phyloP scores from a whole-genome alignment of 2,113 vertebrate genomes.

The Genyomyrus donnyi region DNA sequence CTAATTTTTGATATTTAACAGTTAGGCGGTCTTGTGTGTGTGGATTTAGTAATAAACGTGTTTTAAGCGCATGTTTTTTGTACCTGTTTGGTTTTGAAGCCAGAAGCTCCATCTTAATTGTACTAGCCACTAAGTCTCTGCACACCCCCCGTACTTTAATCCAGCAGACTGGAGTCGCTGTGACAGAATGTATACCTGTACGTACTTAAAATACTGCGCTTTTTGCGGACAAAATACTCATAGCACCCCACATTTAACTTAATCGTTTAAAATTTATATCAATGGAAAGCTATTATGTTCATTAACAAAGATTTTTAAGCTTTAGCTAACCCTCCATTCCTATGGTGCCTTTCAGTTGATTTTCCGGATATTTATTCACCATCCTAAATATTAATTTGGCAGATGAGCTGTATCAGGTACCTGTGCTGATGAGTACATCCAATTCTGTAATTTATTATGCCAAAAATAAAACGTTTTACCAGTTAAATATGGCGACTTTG shows the following conservation, averaged over 20 bases:
- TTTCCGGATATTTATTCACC: not conserved
- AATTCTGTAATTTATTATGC: not conserved
- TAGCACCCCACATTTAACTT: not conserved
- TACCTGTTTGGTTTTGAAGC: not conserved
- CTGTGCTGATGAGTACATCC: not conserved
- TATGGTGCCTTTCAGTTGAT: not conserved
- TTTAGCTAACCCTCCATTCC: not conserved
- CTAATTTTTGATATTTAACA: not conserved
- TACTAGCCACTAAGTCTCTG: not conserved
- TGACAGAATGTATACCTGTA: not conserved
- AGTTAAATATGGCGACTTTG: not conserved
- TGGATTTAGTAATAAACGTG: not conserved
- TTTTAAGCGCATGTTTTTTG: not conserved
- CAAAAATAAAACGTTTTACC: not conserved
- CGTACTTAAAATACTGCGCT: not conserved
- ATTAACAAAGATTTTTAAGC: not conserved
- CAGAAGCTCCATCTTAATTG: not conserved
- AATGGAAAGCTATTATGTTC: not conserved
- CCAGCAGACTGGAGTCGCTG: not conserved
- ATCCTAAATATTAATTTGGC: not conserved
- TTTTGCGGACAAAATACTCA: not conserved
- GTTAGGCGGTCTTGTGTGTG: not conserved
- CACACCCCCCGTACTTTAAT: not conserved
- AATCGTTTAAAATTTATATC: not conserved
- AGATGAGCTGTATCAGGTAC: not conserved